Percentiles rank a stretch among this genome's conserved stretches.
These are phyloP conservation scores for Gallinago solitaria DNA, from an alignment of 2,797 vertebrate genomes.

Conservation along the genomic window DNA sequence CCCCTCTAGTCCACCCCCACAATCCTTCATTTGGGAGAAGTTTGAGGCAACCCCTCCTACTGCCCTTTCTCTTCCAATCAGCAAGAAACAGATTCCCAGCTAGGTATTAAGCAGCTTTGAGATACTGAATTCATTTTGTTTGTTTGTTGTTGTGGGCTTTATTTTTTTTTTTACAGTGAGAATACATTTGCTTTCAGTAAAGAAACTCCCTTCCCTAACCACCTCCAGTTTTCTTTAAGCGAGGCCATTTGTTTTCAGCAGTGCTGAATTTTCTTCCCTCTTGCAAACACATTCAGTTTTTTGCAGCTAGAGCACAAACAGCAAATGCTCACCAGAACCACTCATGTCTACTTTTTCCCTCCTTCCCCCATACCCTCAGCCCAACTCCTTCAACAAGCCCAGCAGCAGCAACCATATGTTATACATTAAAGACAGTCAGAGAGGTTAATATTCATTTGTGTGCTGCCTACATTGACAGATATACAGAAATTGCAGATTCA, in stretches of 20 bases:
- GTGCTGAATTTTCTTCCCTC: not conserved
- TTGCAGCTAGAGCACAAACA: not conserved
- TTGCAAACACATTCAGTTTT: not conserved
- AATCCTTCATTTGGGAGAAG: conserved; percentile 46
- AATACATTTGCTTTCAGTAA: conserved; percentile 30
- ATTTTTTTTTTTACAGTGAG: not conserved
- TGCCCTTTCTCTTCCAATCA: conserved; percentile 43
- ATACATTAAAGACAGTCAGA: conserved; percentile 1
- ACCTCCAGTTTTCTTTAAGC: conserved; percentile 52
- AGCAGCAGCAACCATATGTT: not conserved
- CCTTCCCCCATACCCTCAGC: not conserved
- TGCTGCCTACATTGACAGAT: not conserved
- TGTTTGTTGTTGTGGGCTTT: not conserved
- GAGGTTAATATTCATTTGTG: conserved; percentile 36
- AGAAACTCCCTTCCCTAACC: conserved; percentile 43
- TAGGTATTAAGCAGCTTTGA: conserved; percentile 18
- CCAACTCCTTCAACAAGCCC: conserved; percentile 12
- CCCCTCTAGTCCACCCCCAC: conserved; percentile 52
- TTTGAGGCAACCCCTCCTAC: conserved; percentile 15
- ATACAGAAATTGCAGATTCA: conserved; percentile 6
- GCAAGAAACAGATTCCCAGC: not conserved
- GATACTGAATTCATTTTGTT: conserved; percentile 9
- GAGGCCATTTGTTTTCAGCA: conserved; percentile 49
- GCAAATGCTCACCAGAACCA: not conserved
- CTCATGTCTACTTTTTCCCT: conserved; percentile 4